Percentiles rank a stretch among this genome's conserved stretches.
phyloP scores from a whole-genome alignment of 2,888 invertebrate genomes.

The Eupithecia inturbata region DNA sequence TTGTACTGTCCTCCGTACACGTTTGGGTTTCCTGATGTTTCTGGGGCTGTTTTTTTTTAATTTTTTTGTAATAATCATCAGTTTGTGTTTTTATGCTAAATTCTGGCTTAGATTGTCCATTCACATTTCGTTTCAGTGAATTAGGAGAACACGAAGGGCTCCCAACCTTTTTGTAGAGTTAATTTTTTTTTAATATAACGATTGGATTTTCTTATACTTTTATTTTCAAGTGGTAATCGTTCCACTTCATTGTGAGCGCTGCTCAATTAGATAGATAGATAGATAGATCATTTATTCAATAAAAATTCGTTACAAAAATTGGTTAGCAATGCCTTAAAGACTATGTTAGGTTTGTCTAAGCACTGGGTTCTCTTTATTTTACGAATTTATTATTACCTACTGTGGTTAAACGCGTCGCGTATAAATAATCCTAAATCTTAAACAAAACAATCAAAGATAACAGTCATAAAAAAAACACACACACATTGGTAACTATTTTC shows the following conservation, averaged over 20 bases:
- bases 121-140: not conserved
- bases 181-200: not conserved
- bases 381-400: too few species aligned
- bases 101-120: not conserved
- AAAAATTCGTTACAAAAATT: too few species aligned
- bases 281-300: too few species aligned
- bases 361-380: too few species aligned
- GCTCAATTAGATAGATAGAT: too few species aligned
- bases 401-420: too few species aligned
- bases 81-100: not conserved
- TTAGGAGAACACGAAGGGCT: not conserved
- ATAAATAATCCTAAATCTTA: too few species aligned
- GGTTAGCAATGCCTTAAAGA: too few species aligned
- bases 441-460: too few species aligned
- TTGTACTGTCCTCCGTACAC: not conserved
- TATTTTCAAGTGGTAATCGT: not conserved
- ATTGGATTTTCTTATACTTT: not conserved
- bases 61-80: not conserved
- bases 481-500: too few species aligned
- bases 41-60: not conserved
- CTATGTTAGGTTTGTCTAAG: too few species aligned
- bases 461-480: too few species aligned
- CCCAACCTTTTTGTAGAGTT: not conserved
- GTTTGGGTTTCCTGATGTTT: slow-evolving; percentile 1
- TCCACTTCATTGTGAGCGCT: not conserved